phyloP scores from a whole-genome alignment of 2,888 invertebrate species.

The Platycnemis pennipes region DNA sequence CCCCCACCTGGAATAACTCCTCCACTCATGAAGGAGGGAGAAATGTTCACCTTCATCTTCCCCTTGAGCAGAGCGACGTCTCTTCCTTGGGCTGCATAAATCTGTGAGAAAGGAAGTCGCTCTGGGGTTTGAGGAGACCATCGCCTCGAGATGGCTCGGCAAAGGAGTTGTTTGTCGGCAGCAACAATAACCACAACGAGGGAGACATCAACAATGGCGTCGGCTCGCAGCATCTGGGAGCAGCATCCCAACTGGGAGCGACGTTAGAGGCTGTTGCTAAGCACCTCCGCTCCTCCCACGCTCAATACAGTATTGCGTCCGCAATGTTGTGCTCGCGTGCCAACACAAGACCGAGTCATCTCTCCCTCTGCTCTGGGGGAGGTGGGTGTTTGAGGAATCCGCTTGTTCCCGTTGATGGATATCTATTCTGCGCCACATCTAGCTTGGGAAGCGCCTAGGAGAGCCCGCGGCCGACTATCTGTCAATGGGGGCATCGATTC shows the following conservation, averaged over 20 bases:
- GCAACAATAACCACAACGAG: too few relatives aligned
- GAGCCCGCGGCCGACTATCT: not conserved
- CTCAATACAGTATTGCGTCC: not conserved
- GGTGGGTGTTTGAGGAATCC: not conserved
- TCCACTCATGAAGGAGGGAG: not conserved
- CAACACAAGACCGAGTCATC: not conserved
- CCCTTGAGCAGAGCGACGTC: too few relatives aligned
- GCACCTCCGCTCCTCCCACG: not conserved
- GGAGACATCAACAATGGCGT: not conserved
- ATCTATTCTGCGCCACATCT: not conserved
- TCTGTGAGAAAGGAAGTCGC: not conserved
- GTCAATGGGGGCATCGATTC: slow-evolving; percentile 39
- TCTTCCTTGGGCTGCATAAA: not conserved
- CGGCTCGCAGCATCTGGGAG: not conserved
- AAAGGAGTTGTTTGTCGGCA: slow-evolving; percentile 3
- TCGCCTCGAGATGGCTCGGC: not conserved
- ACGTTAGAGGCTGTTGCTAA: not conserved
- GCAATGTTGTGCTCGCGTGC: not conserved
- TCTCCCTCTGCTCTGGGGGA: not conserved
- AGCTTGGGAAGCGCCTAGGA: not conserved
- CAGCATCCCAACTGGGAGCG: too few relatives aligned
- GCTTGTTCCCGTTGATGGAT: not conserved
- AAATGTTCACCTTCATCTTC: too few relatives aligned
- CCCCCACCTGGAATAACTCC: not conserved
- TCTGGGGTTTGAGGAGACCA: too few relatives aligned